Conservation (phyloP, 2,888 invertebrate species). For the Thumatha senex region DNA sequence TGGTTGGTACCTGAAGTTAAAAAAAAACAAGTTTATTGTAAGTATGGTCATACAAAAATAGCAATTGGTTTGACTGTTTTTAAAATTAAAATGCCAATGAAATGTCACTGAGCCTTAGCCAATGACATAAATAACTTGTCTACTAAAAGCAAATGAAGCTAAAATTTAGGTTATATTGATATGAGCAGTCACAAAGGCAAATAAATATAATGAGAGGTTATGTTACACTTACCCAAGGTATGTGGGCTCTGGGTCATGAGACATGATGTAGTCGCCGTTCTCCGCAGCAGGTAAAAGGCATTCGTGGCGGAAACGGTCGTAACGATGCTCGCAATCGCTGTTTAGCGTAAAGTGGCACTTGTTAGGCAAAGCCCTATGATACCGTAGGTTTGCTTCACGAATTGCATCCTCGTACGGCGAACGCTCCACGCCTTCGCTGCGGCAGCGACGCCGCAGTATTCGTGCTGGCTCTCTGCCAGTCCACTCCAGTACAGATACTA, state of each 20-base stretch:
- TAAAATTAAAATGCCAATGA: neutral
- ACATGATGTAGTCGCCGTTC: conserved; percentile 77
- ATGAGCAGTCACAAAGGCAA: conserved; percentile 17
- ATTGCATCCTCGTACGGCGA: conserved; percentile 77
- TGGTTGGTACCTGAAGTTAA: conserved; percentile 57
- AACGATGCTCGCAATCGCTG: conserved; percentile 55
- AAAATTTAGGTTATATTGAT: conserved; percentile 13
- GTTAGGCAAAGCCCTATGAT: conserved; percentile 57
- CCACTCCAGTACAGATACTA: conserved; percentile 71
- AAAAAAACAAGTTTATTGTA: conserved; percentile 1
- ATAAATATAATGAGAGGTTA: conserved; percentile 41
- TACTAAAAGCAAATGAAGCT: conserved; percentile 1
- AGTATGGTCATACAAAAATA: neutral
- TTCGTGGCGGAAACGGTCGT: conserved; percentile 65
- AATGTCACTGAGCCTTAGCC: neutral
- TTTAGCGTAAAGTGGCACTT: conserved; percentile 73
- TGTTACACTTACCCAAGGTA: conserved; percentile 62
- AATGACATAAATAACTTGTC: neutral
- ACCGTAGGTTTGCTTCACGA: conserved; percentile 55
- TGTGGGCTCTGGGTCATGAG: conserved; percentile 58
- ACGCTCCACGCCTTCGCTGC: conserved; percentile 77
- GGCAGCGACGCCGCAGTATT: conserved; percentile 75
- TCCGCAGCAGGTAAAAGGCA: conserved; percentile 65
- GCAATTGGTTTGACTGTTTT: neutral
- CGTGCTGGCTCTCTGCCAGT: conserved; percentile 67